Base-by-base conservation (phyloP, 92 coral and sea anemone species). In the Montipora capitata region DNA sequence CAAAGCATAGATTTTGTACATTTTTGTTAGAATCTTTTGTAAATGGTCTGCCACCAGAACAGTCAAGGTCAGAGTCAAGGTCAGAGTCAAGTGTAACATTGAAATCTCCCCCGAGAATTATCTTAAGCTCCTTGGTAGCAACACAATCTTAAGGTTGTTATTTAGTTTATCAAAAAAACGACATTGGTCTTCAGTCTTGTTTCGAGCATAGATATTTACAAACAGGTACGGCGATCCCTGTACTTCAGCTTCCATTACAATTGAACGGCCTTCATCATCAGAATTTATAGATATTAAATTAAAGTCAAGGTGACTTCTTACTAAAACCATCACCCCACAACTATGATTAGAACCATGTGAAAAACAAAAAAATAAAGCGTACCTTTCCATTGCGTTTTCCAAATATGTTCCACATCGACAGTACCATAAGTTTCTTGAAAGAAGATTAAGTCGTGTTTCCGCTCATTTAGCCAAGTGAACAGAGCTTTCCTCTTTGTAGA, bases 171-270 rank as follows among this genome's bases (percentile, higher is more conserved):
- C 75, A 51, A 78, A 85, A 40, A 85, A 85, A 15, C 17, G 15
- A 14, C 80, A 59, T 85, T 90, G 83, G 12, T 85, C 87, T 27
- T 68, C 40, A 38, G 20, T 56, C 48, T 78, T 81, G 15, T 73
- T 90, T 8, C 90, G 94, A 10, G 87, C 94, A 45, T 90, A 85
- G 12, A 90, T 45, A 43, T 85, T 90, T 3, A 81, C 90, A 5
- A 90, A 43, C 20, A 90, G 40, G 68, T 78, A 90, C 35, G 64
- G 27, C 35, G 81, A 90, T 52, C 81, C 85, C 79, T 90, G 90
- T 40, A 85, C 56, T 27, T 12, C 65, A 40, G 83, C 86, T 13
- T 79, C 72, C 51, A 85, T 61, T 35, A 74, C n/a, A 57, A 90
- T 49, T 18, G 58, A 85, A 42, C 90, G 74, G n/a, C 87, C 35